These are phyloP conservation scores for Gonocerus acuteangulatus DNA, from an alignment of 2,888 invertebrate genomes.

Conservation along the genomic window DNA sequence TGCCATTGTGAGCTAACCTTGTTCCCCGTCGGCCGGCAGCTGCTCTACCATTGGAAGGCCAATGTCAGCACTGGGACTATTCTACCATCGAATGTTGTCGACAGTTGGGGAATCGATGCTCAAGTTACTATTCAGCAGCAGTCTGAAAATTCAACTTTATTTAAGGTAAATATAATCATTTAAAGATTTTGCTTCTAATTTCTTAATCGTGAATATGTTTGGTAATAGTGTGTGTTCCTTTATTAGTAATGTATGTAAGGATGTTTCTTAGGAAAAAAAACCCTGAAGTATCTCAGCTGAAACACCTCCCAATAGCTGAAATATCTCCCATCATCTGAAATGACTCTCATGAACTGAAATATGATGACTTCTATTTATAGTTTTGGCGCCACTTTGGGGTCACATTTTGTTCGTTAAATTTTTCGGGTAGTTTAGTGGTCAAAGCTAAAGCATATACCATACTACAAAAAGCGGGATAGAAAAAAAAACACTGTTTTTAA, in stretches of 20 bases:
- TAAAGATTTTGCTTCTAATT: too few species aligned
- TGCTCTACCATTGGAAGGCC: constrained; percentile 36
- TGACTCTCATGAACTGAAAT: neutral
- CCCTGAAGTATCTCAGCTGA: neutral
- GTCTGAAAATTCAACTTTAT: constrained; percentile 28
- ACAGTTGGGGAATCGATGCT: constrained; percentile 35
- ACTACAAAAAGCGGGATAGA: too few species aligned
- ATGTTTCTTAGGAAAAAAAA: neutral
- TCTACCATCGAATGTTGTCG: constrained; percentile 35
- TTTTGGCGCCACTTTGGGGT: too few species aligned
- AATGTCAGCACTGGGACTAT: constrained; percentile 36
- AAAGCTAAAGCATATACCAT: too few species aligned
- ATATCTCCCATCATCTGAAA: too few species aligned
- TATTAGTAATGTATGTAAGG: neutral
- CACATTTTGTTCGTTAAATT: too few species aligned
- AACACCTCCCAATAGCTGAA: too few species aligned
- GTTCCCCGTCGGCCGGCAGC: constrained; percentile 35
- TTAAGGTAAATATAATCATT: constrained; percentile 32
- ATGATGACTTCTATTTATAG: too few species aligned
- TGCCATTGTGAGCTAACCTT: constrained; percentile 1
- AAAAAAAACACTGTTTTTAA: too few species aligned
- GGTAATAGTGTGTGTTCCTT: neutral
- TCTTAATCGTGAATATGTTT: too few species aligned
- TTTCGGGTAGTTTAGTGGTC: too few species aligned
- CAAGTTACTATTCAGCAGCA: constrained; percentile 33